phyloP scores from a whole-genome alignment of 1,140 invertebrate species.

The Adelges cooleyi region DNA sequence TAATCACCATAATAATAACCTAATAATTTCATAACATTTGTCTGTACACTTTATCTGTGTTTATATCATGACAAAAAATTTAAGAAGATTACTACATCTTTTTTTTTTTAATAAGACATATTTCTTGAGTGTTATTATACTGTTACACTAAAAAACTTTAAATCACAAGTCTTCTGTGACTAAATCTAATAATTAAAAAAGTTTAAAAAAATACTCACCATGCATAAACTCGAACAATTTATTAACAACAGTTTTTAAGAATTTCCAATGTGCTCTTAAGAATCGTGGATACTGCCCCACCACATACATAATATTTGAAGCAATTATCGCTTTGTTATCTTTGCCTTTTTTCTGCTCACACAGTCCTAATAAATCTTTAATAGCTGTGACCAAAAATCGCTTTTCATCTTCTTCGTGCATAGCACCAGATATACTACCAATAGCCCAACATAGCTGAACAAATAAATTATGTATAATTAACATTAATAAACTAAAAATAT shows the following conservation, averaged over 20 bases:
- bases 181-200: background rate
- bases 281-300: slow-evolving; percentile 99
- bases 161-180: no score
- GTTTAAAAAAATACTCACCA: slow-evolving; percentile 43
- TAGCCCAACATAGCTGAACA: slow-evolving; percentile 88
- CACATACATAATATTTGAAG: slow-evolving; percentile 99
- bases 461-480: slow-evolving; percentile 7
- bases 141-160: no score
- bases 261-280: slow-evolving; percentile 98
- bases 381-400: slow-evolving; percentile 96
- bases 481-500: slow-evolving; percentile 7
- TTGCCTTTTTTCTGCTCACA: slow-evolving; percentile 99
- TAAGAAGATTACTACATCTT: no score
- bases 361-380: slow-evolving; percentile 93
- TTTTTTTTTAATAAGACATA: no score
- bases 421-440: slow-evolving; percentile 97
- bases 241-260: slow-evolving; percentile 99
- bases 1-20: no score
- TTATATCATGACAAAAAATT: no score
- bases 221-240: slow-evolving; percentile 99
- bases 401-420: slow-evolving; percentile 99
- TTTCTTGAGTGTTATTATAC: no score
- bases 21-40: no score
- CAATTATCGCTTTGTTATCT: slow-evolving; percentile 99
- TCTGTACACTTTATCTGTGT: no score